Conservation (phyloP, 1,140 invertebrate genomes). For the Cherax destructor region DNA sequence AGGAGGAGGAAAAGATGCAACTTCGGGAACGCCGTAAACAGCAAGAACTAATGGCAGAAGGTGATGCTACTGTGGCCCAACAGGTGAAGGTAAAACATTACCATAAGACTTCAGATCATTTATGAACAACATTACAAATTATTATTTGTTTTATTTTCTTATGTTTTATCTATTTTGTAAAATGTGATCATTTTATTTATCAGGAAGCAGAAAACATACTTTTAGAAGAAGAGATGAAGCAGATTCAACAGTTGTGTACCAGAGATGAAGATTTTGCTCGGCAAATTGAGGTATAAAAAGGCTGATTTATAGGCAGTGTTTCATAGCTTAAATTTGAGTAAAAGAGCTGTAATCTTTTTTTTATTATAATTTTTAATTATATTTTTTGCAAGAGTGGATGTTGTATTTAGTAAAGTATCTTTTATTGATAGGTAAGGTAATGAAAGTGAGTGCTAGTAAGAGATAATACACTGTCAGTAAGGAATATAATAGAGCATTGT, state of each 20-base stretch:
- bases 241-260: conserved; percentile 3
- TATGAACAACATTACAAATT: not conserved
- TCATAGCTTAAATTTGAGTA: not conserved
- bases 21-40: not conserved
- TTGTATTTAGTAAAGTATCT: no score
- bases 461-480: no score
- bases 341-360: no score
- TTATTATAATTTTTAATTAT: no score
- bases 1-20: not conserved
- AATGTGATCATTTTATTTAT: not conserved
- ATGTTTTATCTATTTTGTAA: not conserved
- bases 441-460: no score
- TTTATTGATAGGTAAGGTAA: no score
- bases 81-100: not conserved
- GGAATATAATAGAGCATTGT: no score
- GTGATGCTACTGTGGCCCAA: not conserved
- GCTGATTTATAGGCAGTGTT: not conserved
- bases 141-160: not conserved
- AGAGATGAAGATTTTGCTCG: not conserved
- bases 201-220: conserved; percentile 6
- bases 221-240: not conserved
- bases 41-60: not conserved
- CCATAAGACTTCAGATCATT: not conserved
- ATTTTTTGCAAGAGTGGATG: no score
- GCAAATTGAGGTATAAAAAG: not conserved